These are phyloP conservation scores for Stenolophus ochropezus DNA, from an alignment of 2,888 invertebrate genomes.

Conservation along the genomic window DNA sequence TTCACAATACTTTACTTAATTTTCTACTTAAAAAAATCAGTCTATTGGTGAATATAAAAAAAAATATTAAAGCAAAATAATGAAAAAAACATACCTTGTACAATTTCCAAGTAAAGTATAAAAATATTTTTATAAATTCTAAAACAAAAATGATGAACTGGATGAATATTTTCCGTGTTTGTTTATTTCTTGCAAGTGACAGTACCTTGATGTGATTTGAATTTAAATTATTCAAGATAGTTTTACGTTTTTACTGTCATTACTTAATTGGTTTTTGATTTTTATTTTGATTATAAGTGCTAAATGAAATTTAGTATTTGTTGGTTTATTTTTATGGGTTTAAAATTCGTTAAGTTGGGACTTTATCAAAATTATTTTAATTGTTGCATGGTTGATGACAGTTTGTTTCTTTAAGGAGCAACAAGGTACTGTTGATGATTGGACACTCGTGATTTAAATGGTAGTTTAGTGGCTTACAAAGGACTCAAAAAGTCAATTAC, in stretches of 20 bases:
- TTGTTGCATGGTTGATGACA: constrained; percentile 7
- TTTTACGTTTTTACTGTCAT: not conserved
- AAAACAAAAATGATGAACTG: too few relatives aligned
- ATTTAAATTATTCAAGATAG: constrained; percentile 6
- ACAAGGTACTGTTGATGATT: constrained; percentile 28
- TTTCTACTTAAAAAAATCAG: too few relatives aligned
- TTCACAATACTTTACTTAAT: too few relatives aligned
- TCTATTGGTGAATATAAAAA: too few relatives aligned
- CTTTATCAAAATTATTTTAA: not conserved
- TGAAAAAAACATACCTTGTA: too few relatives aligned
- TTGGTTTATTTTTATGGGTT: not conserved
- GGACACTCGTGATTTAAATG: not conserved
- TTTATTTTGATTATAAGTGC: not conserved
- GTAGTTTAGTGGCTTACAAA: too few relatives aligned
- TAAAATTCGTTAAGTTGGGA: not conserved
- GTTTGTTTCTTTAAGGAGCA: not conserved
- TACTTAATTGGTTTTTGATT: not conserved
- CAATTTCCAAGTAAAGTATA: too few relatives aligned
- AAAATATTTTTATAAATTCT: too few relatives aligned
- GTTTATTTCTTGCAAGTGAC: not conserved
- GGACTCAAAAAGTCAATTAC: too few relatives aligned
- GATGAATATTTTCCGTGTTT: not conserved
- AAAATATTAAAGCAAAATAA: too few relatives aligned
- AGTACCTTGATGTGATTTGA: constrained; percentile 11
- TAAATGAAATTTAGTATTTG: constrained; percentile 6